Base-by-base conservation (phyloP, 2,113 vertebrate genomes). In the Ictalurus punctatus region DNA sequence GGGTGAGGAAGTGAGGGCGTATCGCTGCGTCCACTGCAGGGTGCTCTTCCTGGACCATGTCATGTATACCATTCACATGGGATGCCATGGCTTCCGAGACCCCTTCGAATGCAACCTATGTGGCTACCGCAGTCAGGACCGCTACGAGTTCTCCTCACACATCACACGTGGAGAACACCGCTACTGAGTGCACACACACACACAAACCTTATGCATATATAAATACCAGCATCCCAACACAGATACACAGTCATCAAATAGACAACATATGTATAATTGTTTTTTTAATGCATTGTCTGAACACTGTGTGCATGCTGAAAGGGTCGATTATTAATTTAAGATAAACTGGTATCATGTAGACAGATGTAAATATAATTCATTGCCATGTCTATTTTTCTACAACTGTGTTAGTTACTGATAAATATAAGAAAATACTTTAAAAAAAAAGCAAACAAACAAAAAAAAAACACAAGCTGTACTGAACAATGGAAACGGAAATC, bases 31-130 rank as follows among this genome's bases (percentile, higher is more conserved):
- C 96, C 98, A 98, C 94, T 99, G 98, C 94, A 94, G 98, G 76
- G 95, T 99, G 86, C 97, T 99, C 87, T 99, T 99, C 96, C 95
- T 99, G 92, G 98, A 99, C 95, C 98, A 99, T 4, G 98, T 99
- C 92, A 99, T 99, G 98, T 99, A 99, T 88, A 99, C 98, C 48
- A 99, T 99, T 92, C 98, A 99, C 91, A 99, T 99, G 98, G 98
- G 98, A 90, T 99, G 98, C 93, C 98, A 99, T 2, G 98, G 98
- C 89, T 99, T 99, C 95, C 97, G 98, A 0, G 97, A 99, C 91
- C 98, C 98, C 89, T 99, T 99, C 8, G 98, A 99, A 94, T 99
- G 98, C 96, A 99, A 99, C 96, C 96, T 99, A 95, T 99, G 98
- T 48, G 98, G 98, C 90, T 97, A 99, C 93, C 97, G 96, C 81